Evolutionary conservation across 2,113 vertebrate genomes (phyloP).

Genomic region (Perccottus glenii): DNA sequence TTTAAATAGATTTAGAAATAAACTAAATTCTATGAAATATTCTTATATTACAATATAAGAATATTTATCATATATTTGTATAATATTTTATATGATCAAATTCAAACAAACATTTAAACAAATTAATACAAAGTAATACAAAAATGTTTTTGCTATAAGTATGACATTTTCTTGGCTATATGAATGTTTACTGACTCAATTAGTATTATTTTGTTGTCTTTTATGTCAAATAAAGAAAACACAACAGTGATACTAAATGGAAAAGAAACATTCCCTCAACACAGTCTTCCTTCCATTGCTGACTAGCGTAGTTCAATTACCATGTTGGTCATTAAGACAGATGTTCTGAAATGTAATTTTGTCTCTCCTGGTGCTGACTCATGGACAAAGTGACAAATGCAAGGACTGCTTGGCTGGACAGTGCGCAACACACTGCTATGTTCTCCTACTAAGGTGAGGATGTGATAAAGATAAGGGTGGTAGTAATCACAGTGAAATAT

Average conservation of each 20-base stretch:
- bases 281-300: background rate
- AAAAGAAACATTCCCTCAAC: background rate
- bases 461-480: slow-evolving; percentile 71
- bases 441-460: slow-evolving; percentile 79
- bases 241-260: background rate
- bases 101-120: too few species aligned
- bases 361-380: slow-evolving; percentile 70
- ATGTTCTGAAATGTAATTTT: slow-evolving; percentile 75
- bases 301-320: slow-evolving; percentile 29
- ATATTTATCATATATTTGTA: too few species aligned
- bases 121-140: too few species aligned
- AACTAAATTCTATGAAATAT: too few species aligned
- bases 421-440: slow-evolving; percentile 79
- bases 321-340: slow-evolving; percentile 60
- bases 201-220: too few species aligned
- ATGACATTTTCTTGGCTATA: too few species aligned
- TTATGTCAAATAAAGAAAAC: too few species aligned
- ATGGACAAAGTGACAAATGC: slow-evolving; percentile 75
- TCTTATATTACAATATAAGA: too few species aligned
- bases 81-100: too few species aligned
- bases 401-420: slow-evolving; percentile 77
- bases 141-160: too few species aligned
- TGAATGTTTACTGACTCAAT: too few species aligned
- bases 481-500: slow-evolving; percentile 78
- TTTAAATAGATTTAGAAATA: background rate